Base-by-base conservation (phyloP, 2,113 vertebrate genomes). In the Phasianus colchicus region DNA sequence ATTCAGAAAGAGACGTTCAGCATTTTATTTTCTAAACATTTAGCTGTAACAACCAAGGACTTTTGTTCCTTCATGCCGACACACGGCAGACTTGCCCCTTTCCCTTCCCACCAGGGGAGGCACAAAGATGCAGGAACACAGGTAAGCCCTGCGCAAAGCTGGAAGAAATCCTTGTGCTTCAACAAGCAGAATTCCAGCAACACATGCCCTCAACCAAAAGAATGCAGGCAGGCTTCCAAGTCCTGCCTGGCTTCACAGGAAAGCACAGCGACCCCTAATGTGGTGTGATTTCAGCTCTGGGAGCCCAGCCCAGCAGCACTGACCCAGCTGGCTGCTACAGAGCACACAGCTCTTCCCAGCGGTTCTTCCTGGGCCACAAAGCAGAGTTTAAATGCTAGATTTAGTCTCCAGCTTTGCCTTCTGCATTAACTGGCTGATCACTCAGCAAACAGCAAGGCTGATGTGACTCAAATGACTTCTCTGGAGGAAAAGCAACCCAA, bases 161-260 rank as follows among this genome's bases (percentile, higher is more conserved):
- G 43, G 66, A 57, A n/a, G 60, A 89, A 91, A 48, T 25, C 25
- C 17, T 9, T 45, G 32, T 34, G 47, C 8, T 63, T n/a, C 0
- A 4, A 73, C 30, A 45, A 9, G 36, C 11, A 42, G 14, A 43
- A 12, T 34, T 89, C 18, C 45, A 89, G 67, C 74, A 76, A 36
- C 0, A 2, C 0, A 9, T 2, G 3, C 21, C n/a, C 66, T 83
- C 52, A 16, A 54, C 27, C 52, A 29, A 50, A 4, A 48, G 4
- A 55, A 64, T 32, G 50, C 43, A 55, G 60, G 47, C 29, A 50
- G 42, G 40, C 12, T 63, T 36, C 3, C 36, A 66, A 66, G 19
- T 12, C 45, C 89, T 65, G 11, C 45, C 92, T 65, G 11, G 71
- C 42, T 76, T 47, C 55, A 30, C 10, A 9, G 58, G 79, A 47